Conservation (phyloP, 2,888 invertebrate genomes). For the Rhagium mordax region DNA sequence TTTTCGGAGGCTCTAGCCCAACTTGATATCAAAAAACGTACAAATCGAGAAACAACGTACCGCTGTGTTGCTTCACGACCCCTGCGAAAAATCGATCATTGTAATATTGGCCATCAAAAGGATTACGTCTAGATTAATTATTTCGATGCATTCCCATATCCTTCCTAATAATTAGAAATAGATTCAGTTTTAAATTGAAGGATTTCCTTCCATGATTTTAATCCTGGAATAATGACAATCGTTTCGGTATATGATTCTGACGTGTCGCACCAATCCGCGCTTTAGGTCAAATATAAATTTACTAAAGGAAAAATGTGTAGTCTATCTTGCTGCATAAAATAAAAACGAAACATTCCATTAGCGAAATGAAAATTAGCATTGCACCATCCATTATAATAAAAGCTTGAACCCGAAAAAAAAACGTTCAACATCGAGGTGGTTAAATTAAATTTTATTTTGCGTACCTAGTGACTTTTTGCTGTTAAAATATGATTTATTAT, state of each 20-base stretch:
- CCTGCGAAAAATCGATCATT: no score
- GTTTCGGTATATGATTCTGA: background rate
- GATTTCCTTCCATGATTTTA: background rate
- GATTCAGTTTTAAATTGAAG: background rate
- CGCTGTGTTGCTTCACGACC: no score
- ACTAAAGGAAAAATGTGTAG: background rate
- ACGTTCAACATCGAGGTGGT: background rate
- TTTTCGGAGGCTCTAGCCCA: no score
- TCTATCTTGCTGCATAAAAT: background rate
- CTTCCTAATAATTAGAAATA: background rate
- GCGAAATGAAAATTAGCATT: background rate
- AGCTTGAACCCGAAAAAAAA: background rate
- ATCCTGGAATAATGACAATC: background rate
- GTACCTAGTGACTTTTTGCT: background rate
- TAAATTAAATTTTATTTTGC: slow-evolving; percentile 6
- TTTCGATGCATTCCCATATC: background rate
- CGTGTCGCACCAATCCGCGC: background rate
- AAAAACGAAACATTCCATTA: background rate
- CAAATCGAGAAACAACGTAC: no score
- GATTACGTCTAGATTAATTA: no score
- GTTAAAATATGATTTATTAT: background rate
- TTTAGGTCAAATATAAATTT: background rate
- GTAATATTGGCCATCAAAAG: no score
- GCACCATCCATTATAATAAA: background rate
- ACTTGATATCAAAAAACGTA: no score